Evolutionary conservation across 2,888 invertebrate genomes (phyloP).

Genomic region (Netelia virgata): DNA sequence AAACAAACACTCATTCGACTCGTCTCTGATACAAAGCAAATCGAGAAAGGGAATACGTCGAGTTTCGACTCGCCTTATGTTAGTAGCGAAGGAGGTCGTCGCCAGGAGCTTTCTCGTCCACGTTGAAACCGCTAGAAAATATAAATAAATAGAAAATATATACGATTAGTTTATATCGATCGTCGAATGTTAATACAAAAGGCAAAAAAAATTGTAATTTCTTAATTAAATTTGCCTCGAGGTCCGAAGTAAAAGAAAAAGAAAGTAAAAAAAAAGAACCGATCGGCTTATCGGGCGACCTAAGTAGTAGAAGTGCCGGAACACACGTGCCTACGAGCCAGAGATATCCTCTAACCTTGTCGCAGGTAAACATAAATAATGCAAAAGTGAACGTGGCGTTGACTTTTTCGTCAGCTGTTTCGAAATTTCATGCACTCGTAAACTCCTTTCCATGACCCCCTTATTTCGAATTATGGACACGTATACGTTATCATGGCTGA

Average conservation of each 20-base stretch:
- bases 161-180: too few species aligned
- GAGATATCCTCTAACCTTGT: constrained; percentile 2
- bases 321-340: background rate
- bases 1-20: background rate
- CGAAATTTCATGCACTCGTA: constrained; percentile 17
- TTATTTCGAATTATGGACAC: constrained; percentile 50
- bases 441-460: constrained; percentile 71
- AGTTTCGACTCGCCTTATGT: background rate
- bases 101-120: too few species aligned
- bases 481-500: background rate
- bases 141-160: too few species aligned
- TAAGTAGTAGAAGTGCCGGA: background rate
- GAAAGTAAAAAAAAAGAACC: too few species aligned
- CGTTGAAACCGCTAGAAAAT: too few species aligned
- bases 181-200: too few species aligned
- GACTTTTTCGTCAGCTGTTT: constrained; percentile 26
- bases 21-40: constrained; percentile 12
- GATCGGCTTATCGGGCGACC: too few species aligned
- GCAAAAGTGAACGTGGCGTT: background rate
- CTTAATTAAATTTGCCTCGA: too few species aligned
- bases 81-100: background rate
- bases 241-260: too few species aligned
- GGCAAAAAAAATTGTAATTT: too few species aligned
- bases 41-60: background rate
- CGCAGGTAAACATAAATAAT: constrained; percentile 6